These are phyloP conservation scores for Ictalurus punctatus DNA, from an alignment of 2,113 vertebrate species.

Conservation along the genomic window DNA sequence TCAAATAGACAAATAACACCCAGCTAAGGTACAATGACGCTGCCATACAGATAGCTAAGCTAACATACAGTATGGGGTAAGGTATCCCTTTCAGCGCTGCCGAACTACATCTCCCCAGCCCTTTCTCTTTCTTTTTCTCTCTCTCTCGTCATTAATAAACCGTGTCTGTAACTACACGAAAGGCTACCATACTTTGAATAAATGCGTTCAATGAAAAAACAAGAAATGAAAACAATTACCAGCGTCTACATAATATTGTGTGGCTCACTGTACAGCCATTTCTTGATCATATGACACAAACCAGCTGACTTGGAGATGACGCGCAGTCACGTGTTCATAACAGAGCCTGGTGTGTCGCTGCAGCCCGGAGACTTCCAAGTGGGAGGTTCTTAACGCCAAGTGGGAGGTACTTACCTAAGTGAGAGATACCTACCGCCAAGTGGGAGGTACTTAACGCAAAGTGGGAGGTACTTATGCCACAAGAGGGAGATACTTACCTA, in stretches of 20 bases:
- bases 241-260: background rate
- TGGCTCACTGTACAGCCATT: background rate
- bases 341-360: background rate
- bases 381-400: too few relatives aligned
- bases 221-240: background rate
- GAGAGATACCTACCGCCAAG: too few relatives aligned
- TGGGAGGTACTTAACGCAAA: too few relatives aligned
- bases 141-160: background rate
- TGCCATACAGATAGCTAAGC: background rate
- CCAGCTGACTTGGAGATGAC: background rate
- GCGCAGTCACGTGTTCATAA: background rate
- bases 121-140: background rate
- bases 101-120: background rate
- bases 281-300: conserved; percentile 5
- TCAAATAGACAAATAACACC: background rate
- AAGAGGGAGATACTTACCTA: too few relatives aligned
- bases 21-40: background rate
- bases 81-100: too few relatives aligned
- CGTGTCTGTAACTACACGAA: background rate
- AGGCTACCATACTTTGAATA: background rate
- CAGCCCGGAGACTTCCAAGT: too few relatives aligned
- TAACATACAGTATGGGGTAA: background rate
- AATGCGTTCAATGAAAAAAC: background rate
- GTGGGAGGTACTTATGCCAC: too few relatives aligned
- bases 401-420: too few relatives aligned